These are phyloP conservation scores for Incurvaria masculella DNA, from an alignment of 2,888 invertebrate species.

Conservation along the genomic window DNA sequence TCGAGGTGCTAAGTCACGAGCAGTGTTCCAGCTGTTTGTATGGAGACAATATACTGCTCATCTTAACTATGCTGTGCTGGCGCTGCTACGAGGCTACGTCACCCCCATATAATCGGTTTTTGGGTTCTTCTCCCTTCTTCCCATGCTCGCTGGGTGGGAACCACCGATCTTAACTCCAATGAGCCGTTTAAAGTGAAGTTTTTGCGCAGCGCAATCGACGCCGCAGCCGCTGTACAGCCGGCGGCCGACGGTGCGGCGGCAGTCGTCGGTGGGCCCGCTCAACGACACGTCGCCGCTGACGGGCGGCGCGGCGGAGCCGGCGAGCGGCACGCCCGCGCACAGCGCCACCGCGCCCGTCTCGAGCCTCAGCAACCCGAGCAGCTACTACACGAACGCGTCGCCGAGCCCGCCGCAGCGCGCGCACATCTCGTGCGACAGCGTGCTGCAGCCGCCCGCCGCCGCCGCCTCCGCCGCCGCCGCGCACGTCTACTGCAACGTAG, in stretches of 20 bases:
- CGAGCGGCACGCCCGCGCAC: conserved; percentile 46
- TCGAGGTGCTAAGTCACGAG: no score
- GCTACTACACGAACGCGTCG: conserved; percentile 61
- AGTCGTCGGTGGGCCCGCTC: conserved; percentile 60
- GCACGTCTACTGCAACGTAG: conserved; percentile 21
- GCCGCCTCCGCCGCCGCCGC: conserved; percentile 21
- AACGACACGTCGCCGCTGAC: conserved; percentile 53
- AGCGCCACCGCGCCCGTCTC: conserved; percentile 54
- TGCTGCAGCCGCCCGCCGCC: conserved; percentile 36
- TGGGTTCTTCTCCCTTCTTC: neutral
- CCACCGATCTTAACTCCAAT: no score
- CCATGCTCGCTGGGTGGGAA: conserved; percentile 9
- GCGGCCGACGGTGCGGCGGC: conserved; percentile 57
- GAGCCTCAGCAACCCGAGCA: conserved; percentile 49
- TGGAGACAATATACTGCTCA: no score
- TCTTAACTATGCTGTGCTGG: no score
- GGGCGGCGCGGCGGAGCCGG: conserved; percentile 34
- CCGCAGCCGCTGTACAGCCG: conserved; percentile 57
- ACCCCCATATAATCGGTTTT: conserved; percentile 10
- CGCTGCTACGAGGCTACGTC: neutral
- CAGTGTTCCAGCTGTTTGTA: no score
- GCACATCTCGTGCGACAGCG: conserved; percentile 48
- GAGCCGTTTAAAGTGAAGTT: no score
- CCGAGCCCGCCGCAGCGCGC: conserved; percentile 52
- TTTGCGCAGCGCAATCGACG: conserved; percentile 61